Evolutionary conservation across 2,888 invertebrate species (phyloP).

Genomic region (Agrochola circellaris): DNA sequence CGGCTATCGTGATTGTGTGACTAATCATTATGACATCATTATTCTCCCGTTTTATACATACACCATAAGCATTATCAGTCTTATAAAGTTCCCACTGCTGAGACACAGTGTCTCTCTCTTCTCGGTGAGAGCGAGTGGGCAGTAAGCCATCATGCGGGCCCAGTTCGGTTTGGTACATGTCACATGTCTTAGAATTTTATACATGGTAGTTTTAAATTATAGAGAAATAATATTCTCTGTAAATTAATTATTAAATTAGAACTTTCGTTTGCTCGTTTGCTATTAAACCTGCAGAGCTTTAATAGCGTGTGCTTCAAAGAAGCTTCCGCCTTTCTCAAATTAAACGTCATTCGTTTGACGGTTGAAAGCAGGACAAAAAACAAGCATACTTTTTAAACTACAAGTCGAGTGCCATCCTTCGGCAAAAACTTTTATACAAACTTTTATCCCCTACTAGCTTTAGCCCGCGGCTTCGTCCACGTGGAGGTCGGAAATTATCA

Average conservation of each 20-base stretch:
- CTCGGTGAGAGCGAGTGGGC: background rate
- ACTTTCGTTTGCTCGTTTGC: background rate
- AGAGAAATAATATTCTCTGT: background rate
- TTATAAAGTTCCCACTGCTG: background rate
- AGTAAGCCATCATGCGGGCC: background rate
- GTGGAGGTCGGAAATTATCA: no score
- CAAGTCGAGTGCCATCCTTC: no score
- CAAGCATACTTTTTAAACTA: no score
- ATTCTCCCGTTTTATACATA: background rate
- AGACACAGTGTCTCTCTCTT: background rate
- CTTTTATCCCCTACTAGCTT: no score
- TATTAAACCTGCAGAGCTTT: no score
- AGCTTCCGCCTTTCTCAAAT: no score
- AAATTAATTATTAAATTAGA: background rate
- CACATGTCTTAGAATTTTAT: background rate
- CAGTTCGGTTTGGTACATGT: background rate
- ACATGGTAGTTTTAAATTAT: no score
- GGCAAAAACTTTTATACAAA: no score
- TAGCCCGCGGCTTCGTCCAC: no score
- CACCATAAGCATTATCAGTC: background rate
- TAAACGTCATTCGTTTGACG: no score
- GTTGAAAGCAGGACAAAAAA: no score
- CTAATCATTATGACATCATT: background rate
- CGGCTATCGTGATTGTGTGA: background rate
- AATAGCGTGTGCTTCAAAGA: no score